Percentiles rank a stretch among this genome's conserved stretches.
phyloP scores from a whole-genome alignment of 2,797 vertebrate species.

The Anniella stebbinsi region DNA sequence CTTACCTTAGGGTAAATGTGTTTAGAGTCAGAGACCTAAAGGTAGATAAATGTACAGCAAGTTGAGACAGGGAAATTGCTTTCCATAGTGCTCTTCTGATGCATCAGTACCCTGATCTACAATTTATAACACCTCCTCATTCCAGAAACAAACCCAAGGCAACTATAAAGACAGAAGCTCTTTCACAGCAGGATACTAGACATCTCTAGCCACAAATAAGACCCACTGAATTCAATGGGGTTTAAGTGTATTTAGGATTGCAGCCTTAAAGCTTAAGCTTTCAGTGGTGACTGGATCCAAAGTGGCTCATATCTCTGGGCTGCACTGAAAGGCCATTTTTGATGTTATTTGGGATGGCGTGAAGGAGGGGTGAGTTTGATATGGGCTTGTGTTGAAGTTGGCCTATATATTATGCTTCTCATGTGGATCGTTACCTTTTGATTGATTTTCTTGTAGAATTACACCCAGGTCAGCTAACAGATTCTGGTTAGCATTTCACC shows the following conservation, averaged over 20 bases:
- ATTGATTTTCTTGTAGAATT: neutral
- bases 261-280: neutral
- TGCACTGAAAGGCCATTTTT: neutral
- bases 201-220: neutral
- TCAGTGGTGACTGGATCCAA: neutral
- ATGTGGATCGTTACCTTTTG: too few species aligned
- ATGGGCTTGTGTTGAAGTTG: neutral
- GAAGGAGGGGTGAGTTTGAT: neutral
- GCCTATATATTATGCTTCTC: too few species aligned
- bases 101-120: neutral
- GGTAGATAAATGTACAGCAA: neutral
- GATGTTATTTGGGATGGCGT: neutral
- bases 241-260: too few species aligned
- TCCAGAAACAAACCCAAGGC: neutral
- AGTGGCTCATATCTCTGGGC: neutral
- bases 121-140: neutral
- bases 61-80: neutral
- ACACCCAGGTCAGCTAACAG: neutral
- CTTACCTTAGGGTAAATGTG: too few species aligned
- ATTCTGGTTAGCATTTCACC: neutral
- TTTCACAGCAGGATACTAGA: neutral
- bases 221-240: too few species aligned
- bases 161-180: neutral
- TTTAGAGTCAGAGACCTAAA: neutral
- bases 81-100: neutral